Evolutionary conservation across 1,140 invertebrate species (phyloP).

Genomic region (Heterodera schachtii): DNA sequence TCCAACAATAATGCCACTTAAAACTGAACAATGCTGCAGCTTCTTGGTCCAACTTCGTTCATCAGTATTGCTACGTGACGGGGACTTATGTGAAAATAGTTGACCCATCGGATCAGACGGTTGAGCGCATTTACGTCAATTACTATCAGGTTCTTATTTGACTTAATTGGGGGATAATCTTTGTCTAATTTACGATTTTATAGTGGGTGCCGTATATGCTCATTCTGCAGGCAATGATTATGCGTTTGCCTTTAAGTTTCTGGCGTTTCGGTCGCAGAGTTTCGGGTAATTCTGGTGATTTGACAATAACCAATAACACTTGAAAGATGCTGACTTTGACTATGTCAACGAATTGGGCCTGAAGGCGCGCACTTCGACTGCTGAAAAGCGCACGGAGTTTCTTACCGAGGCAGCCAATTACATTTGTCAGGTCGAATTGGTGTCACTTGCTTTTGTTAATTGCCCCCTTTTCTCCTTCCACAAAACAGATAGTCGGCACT

Average conservation of each 20-base stretch:
- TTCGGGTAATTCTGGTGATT: not conserved
- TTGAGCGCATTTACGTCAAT: constrained; percentile 4
- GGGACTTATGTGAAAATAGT: constrained; percentile 23
- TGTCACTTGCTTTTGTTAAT: not conserved
- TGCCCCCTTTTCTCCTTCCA: too few species aligned
- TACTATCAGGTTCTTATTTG: constrained; percentile 21
- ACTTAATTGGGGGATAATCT: not conserved
- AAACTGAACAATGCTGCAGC: not conserved
- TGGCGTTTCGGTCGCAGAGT: constrained; percentile 14
- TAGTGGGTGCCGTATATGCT: constrained; percentile 33
- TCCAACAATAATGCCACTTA: not conserved
- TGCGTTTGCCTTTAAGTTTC: constrained; percentile 16
- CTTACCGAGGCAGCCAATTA: constrained; percentile 7
- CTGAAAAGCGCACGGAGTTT: not conserved
- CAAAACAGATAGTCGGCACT: not conserved
- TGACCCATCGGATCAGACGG: not conserved
- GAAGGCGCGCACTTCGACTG: not conserved
- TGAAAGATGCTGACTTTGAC: constrained; percentile 19
- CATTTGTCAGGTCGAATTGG: constrained; percentile 19
- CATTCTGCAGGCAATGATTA: constrained; percentile 16
- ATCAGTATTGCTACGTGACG: constrained; percentile 33
- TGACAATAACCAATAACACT: not conserved
- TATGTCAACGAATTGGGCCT: constrained; percentile 19
- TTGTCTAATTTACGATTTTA: not conserved
- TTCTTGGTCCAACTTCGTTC: constrained; percentile 22